phyloP scores from a whole-genome alignment of 2,797 vertebrate genomes.

The Pyrrhura leucotis region DNA sequence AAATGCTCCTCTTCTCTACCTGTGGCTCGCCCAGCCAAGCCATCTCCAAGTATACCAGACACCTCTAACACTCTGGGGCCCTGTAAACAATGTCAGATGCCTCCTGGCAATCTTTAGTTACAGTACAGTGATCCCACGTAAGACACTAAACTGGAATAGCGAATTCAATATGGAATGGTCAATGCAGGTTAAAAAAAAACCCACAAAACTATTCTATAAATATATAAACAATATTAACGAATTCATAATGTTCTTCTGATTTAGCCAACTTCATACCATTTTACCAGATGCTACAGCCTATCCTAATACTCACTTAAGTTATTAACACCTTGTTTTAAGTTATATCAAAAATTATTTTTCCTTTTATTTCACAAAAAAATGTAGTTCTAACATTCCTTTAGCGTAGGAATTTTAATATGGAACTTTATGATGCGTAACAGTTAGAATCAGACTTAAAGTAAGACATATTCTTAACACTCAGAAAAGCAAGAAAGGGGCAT shows the following conservation, averaged over 20 bases:
- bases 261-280: neutral
- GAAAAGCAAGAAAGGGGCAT: neutral
- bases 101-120: neutral
- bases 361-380: neutral
- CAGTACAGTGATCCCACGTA: neutral
- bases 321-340: neutral
- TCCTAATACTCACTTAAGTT: neutral
- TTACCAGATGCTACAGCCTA: neutral
- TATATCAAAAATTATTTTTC: neutral
- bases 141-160: neutral
- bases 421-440: neutral
- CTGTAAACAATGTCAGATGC: neutral
- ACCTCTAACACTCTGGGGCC: neutral
- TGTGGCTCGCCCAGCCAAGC: neutral
- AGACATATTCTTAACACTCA: neutral
- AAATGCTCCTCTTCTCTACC: neutral
- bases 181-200: rapidly evolving
- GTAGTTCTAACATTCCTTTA: neutral
- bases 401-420: rapidly evolving
- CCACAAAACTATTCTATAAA: neutral
- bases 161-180: neutral
- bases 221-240: neutral
- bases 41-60: neutral
- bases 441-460: neutral
- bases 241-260: neutral